A percentile compares a stretch with the other conserved stretches of the same genome.
Evolutionary conservation across 30 jellyfish, hydroid and myxozoan genomes (phyloP).

Genomic region (Aurelia sp.): DNA sequence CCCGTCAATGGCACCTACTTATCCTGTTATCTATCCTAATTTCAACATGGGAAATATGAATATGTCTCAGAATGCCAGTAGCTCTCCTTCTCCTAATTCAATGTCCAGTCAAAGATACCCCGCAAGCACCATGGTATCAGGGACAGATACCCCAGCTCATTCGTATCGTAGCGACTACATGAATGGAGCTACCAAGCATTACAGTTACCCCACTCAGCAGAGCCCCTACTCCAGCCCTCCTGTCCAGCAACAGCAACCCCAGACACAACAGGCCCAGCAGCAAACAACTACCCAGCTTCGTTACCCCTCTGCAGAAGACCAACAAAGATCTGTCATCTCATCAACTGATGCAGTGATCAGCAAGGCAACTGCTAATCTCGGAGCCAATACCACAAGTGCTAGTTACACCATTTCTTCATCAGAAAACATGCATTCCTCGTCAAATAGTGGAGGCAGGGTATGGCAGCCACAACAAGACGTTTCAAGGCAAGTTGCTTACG

Average conservation of each 20-base stretch:
- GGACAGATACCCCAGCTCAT: constrained; percentile 63
- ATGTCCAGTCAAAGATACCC: constrained; percentile 72
- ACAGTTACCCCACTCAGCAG: constrained; percentile 76
- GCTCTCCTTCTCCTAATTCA: constrained; percentile 84
- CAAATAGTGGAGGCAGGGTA: constrained; percentile 75
- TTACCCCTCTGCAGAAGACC: constrained; percentile 74
- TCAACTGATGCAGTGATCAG: constrained; percentile 58
- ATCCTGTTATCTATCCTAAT: constrained; percentile 94
- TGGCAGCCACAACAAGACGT: constrained; percentile 95
- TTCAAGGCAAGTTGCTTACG: constrained; percentile 92
- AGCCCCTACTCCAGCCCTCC: constrained; percentile 86
- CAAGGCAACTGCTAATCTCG: constrained; percentile 56
- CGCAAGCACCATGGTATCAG: constrained; percentile 69
- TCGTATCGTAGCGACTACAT: constrained; percentile 80
- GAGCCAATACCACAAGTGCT: constrained; percentile 60
- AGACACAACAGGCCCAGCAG: constrained; percentile 48
- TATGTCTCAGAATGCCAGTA: constrained; percentile 72
- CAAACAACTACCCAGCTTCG: constrained; percentile 63
- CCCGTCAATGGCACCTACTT: constrained; percentile 93
- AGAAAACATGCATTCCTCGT: constrained; percentile 80
- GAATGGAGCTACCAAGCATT: constrained; percentile 83
- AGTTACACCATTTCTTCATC: constrained; percentile 67
- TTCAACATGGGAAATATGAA: constrained; percentile 81
- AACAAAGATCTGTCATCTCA: constrained; percentile 70
- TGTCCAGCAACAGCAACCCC: constrained; percentile 55